phyloP scores from a whole-genome alignment of 1,140 invertebrate genomes.

The Drosophila sucinea region DNA sequence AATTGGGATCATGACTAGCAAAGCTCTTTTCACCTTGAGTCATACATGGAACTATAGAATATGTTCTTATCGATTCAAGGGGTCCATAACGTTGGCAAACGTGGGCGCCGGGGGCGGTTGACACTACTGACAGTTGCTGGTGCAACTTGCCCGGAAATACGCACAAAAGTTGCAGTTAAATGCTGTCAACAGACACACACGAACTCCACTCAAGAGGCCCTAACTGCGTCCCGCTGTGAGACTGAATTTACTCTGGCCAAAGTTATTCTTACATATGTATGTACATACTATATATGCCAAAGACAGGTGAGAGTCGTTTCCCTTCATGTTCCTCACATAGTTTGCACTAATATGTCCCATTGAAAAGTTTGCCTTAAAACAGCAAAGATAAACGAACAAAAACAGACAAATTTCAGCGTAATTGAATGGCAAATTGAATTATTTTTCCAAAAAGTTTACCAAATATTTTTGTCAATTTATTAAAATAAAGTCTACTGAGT shows the following conservation, averaged over 20 bases:
- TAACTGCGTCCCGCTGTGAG: slow-evolving; percentile 19
- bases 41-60: no score
- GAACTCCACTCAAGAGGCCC: slow-evolving; percentile 8
- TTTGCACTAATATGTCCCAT: background rate
- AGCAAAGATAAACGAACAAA: background rate
- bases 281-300: background rate
- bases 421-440: slow-evolving; percentile 4
- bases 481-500: no score
- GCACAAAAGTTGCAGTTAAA: slow-evolving; percentile 60
- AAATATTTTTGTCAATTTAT: no score
- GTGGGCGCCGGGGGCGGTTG: no score
- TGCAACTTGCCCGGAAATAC: slow-evolving; percentile 47
- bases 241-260: slow-evolving; percentile 29
- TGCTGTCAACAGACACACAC: slow-evolving; percentile 30
- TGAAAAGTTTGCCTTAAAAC: background rate
- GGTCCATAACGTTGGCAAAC: no score
- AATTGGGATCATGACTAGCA: no score
- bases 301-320: background rate
- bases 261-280: slow-evolving; percentile 11
- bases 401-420: background rate
- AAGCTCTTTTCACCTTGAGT: no score
- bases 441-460: background rate
- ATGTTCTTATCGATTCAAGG: no score
- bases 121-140: background rate
- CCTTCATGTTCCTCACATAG: background rate